Percentiles rank a stretch among this genome's conserved stretches.
These are phyloP conservation scores for Lithophane leautieri DNA, from an alignment of 2,888 invertebrate genomes.

Conservation along the genomic window DNA sequence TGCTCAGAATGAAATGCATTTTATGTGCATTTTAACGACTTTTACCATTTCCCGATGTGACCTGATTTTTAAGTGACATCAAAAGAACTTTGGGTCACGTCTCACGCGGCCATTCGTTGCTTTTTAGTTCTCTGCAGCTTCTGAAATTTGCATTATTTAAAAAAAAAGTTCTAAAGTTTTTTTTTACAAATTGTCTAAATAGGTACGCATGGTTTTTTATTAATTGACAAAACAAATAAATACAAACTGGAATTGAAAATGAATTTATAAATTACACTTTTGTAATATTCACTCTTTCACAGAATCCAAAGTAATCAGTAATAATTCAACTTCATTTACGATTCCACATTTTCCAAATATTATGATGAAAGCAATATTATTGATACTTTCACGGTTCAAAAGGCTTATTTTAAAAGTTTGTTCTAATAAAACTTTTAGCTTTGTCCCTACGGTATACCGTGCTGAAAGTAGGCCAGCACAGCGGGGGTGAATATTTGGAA, in stretches of 20 bases:
- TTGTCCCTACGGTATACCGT: conserved; percentile 42
- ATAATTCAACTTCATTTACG: conserved; percentile 17
- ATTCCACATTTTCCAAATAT: conserved; percentile 29
- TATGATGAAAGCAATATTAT: conserved; percentile 20
- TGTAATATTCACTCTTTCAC: neutral
- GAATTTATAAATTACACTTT: neutral
- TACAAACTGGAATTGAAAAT: neutral
- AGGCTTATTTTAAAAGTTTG: conserved; percentile 64
- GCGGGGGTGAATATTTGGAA: conserved; percentile 23
- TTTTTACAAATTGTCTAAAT: too few species aligned
- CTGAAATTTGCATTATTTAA: neutral
- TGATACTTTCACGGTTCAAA: conserved; percentile 48
- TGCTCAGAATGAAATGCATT: conserved; percentile 47
- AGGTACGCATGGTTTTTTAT: too few species aligned
- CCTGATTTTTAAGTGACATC: conserved; percentile 43
- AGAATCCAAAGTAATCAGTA: neutral
- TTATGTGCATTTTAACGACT: conserved; percentile 58
- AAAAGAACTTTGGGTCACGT: conserved; percentile 34
- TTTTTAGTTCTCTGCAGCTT: conserved; percentile 13
- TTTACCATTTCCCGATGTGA: conserved; percentile 52
- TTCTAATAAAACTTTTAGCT: conserved; percentile 40
- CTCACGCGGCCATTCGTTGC: conserved; percentile 7
- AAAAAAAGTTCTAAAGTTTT: too few species aligned
- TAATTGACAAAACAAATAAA: neutral
- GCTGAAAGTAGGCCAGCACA: conserved; percentile 32